phyloP scores from a whole-genome alignment of 2,113 vertebrate genomes.

The Turnix velox region DNA sequence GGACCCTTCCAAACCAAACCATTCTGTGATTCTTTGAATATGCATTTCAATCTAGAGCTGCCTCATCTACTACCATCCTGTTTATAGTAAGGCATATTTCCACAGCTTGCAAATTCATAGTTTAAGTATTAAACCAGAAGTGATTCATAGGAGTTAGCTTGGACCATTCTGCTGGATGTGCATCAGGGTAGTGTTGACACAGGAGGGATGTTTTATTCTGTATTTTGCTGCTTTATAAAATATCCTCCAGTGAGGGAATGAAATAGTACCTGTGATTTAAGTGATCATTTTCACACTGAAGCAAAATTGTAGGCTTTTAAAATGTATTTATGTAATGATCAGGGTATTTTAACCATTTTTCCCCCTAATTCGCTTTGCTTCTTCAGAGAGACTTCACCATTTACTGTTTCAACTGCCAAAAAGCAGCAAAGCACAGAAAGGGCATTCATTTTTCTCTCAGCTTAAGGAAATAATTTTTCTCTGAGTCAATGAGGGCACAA shows the following conservation, averaged over 20 bases:
- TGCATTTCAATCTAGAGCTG: background rate
- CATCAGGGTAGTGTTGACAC: background rate
- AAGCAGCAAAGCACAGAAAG: background rate
- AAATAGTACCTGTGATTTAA: background rate
- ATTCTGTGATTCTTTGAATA: too few species aligned
- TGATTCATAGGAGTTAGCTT: background rate
- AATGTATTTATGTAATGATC: background rate
- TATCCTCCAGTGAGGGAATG: background rate
- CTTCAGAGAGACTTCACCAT: background rate
- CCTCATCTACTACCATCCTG: background rate
- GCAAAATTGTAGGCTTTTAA: background rate
- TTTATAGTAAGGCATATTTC: background rate
- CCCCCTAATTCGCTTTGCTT: background rate
- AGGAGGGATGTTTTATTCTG: background rate
- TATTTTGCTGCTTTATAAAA: background rate
- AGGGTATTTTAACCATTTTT: background rate
- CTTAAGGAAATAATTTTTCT: background rate
- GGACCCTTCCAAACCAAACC: too few species aligned
- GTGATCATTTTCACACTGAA: background rate
- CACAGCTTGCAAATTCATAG: background rate
- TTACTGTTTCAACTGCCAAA: background rate
- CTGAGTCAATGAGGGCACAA: background rate
- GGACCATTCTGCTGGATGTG: background rate
- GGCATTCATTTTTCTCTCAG: background rate
- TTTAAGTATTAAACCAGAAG: background rate